Evolutionary conservation across 2,113 vertebrate species (phyloP), one percentile per base, ranked within the genome.

Genomic region (Coryphaenoides rupestris): DNA sequence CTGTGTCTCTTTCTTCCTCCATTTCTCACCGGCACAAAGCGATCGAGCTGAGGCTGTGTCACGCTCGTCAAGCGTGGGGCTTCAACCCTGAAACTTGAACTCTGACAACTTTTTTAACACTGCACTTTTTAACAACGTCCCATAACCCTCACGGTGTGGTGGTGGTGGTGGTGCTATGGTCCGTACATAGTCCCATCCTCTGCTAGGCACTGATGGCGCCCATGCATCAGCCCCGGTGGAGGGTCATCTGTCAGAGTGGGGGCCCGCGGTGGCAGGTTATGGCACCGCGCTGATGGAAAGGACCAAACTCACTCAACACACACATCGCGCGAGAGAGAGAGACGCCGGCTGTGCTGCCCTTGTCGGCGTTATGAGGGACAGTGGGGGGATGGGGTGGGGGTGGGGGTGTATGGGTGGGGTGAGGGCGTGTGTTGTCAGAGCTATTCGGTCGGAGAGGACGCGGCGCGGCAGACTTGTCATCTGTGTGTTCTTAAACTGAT

Each of bases 291-390:
- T 85, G 87, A 87, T 86, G 82, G 84, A 87, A 83, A 53, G 78
- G 69, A 65, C 79, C 33, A 67, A 57, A 70, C 22, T 76, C 61
- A 68, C 14, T n/a, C n/a, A n/a, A n/a, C n/a, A n/a, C n/a, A n/a
- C n/a, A n/a, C n/a, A n/a, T n/a, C n/a, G n/a, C n/a, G n/a, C n/a
- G n/a, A n/a, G n/a, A n/a, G n/a, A n/a, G n/a, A 9, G 74, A 75
- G 75, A 78, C 73, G 84, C 82, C 77, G 82, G 83, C 71, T 70
- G 73, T 78, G 80, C 64, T 70, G 87, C 78, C 84, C 85, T 85
- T 87, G 82, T 85, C 78, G 2, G 67, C 80, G 74, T 73, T 78
- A 70, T 83, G 76, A 82, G 79, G 64, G 77, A 40, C 33, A 40
- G 69, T 68, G 21, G 5, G 47, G 46, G 21, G 46, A 26, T 24